phyloP scores from a whole-genome alignment of 2,888 invertebrate species.

The Cephus pulcher region DNA sequence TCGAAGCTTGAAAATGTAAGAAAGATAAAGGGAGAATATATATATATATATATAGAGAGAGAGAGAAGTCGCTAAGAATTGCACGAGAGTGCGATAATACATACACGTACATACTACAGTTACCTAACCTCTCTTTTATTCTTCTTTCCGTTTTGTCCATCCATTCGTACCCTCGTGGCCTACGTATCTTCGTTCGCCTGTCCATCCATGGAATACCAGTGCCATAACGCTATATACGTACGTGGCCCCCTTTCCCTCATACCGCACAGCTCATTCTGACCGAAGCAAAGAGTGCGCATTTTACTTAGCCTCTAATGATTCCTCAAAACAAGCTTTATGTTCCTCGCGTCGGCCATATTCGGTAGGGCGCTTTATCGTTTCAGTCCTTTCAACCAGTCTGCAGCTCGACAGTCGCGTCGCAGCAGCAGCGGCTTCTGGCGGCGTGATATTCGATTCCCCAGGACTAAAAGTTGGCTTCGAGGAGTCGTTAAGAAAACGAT shows the following conservation, averaged over 20 bases:
- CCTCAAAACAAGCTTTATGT: conserved; percentile 53
- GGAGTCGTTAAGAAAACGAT: neutral
- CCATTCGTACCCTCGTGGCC: neutral
- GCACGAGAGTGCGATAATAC: neutral
- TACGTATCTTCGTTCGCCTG: neutral
- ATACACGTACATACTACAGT: neutral
- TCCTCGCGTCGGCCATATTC: conserved; percentile 48
- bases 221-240: conserved; percentile 4
- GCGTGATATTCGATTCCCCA: neutral
- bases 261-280: conserved; percentile 2
- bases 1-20: neutral
- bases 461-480: neutral
- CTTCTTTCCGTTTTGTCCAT: neutral
- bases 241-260: neutral
- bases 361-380: conserved; percentile 45
- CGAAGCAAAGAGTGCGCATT: conserved; percentile 24
- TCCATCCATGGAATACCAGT: neutral
- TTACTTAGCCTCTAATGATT: conserved; percentile 45
- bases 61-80: neutral
- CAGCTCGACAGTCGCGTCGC: conserved; percentile 14
- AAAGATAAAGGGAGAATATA: neutral
- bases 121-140: neutral
- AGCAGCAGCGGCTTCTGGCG: neutral
- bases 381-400: conserved; percentile 41
- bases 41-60: neutral